A percentile compares a stretch with the other conserved stretches of the same genome.
These are phyloP conservation scores for Zaprionus inermis DNA, from an alignment of 1,140 invertebrate species.

Conservation along the genomic window DNA sequence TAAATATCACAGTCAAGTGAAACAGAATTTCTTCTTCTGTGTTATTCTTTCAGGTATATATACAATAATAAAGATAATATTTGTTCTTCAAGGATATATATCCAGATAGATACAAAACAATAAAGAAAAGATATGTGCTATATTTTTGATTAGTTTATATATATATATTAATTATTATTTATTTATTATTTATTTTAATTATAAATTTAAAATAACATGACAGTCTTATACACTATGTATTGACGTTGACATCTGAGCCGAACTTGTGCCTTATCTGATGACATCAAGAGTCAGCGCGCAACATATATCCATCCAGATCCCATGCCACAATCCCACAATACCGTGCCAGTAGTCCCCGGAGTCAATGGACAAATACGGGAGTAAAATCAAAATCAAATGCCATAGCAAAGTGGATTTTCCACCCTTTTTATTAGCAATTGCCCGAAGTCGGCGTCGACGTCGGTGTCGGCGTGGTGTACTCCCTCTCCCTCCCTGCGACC, in stretches of 20 bases:
- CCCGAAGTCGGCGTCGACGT: slow-evolving; percentile 29
- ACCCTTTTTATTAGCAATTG: slow-evolving; percentile 83
- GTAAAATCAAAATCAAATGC: slow-evolving; percentile 83
- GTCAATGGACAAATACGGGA: slow-evolving; percentile 54
- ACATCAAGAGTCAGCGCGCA: slow-evolving; percentile 62
- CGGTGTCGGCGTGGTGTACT: too few species aligned
- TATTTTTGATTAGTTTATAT: too few species aligned
- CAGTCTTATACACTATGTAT: not conserved
- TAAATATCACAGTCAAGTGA: too few species aligned
- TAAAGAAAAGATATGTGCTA: too few species aligned
- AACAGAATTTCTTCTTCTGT: too few species aligned
- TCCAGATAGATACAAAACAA: too few species aligned
- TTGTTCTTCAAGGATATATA: too few species aligned
- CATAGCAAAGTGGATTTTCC: slow-evolving; percentile 84
- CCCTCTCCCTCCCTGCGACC: too few species aligned
- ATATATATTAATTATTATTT: too few species aligned
- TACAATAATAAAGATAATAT: too few species aligned
- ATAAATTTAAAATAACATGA: not conserved
- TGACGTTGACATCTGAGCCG: not conserved
- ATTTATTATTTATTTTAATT: not conserved
- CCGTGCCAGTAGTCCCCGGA: slow-evolving; percentile 47
- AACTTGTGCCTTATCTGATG: slow-evolving; percentile 57
- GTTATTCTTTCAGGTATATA: too few species aligned
- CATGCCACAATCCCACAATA: not conserved
- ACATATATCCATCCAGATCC: slow-evolving; percentile 40